These are phyloP conservation scores for Anguilla pacifica DNA, from an alignment of 2,797 vertebrate genomes.

Conservation along the genomic window DNA sequence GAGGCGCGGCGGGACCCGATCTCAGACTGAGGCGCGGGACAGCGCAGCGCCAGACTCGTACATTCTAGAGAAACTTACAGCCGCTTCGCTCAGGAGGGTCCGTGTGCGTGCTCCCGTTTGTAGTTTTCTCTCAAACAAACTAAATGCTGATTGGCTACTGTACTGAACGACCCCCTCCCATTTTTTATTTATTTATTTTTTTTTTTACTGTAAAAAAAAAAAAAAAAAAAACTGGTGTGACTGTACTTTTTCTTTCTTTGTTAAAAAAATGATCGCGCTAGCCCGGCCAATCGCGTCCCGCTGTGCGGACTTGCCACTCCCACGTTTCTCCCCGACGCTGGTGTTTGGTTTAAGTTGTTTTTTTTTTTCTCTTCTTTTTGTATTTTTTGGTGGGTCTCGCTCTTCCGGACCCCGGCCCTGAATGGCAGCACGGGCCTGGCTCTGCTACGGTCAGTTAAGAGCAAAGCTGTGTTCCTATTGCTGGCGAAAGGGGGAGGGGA, in stretches of 20 bases:
- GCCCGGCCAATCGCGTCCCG: conserved; percentile 43
- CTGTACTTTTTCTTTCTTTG: conserved; percentile 56
- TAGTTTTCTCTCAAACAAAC: conserved; percentile 56
- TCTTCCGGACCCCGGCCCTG: conserved; percentile 56
- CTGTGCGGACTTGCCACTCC: neutral
- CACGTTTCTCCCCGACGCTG: conserved; percentile 67
- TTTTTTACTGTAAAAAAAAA: neutral
- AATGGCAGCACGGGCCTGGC: conserved; percentile 33
- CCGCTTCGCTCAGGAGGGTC: conserved; percentile 29
- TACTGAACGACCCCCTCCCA: neutral
- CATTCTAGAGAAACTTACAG: conserved; percentile 65
- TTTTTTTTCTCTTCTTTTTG: conserved; percentile 39
- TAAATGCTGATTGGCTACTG: conserved; percentile 53
- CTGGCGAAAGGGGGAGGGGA: conserved; percentile 51
- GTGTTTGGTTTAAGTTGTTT: conserved; percentile 53
- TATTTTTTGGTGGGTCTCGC: conserved; percentile 67
- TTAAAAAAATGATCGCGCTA: conserved; percentile 37
- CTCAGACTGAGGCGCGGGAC: conserved; percentile 54
- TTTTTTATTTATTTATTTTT: too few relatives aligned
- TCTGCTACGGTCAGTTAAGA: conserved; percentile 40
- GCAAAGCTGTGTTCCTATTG: conserved; percentile 60
- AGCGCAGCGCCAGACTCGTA: conserved; percentile 57
- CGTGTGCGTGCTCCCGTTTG: neutral
- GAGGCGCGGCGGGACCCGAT: conserved; percentile 62
- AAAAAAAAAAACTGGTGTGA: conserved; percentile 18